Evolutionary conservation across 2,888 invertebrate species (phyloP), one percentile per base, ranked within the genome.

Genomic region (Lathronympha strigana): DNA sequence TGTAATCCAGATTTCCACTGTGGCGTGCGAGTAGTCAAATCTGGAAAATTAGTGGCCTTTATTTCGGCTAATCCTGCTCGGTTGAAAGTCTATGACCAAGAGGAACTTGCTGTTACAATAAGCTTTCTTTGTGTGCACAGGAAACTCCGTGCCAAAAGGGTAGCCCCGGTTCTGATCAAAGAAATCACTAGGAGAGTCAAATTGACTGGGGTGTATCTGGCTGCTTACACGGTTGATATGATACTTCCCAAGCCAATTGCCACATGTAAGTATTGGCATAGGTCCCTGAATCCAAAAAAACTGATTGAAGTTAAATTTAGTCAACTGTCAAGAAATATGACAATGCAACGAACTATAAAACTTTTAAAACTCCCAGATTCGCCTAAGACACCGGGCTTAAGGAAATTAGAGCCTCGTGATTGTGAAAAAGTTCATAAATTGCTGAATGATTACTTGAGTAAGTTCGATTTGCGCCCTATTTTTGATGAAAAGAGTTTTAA

Each of bases 51-150:
- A 73, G 97, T 99, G 61, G 99, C 99, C 45, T 99, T 99, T 84
- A 99, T 99, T 81, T 98, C 98, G 75, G 99, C 99, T 66, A 97
- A 99, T 74, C 99, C 99, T 67, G 98, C 98, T 67, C 95, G 95
- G 64, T 93, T 99, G 70, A 95, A 96, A 79, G 96, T 99, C 79
- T 98, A 98, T 90, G 95, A 96, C 70, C 95, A 95, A 83, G 90
- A 93, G 33, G 95, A 97, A 82, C 95, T 95, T 80, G 98, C 99
- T 94, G 99, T 99, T 62, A 99, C 99, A 93, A 99, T 99, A 38
- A 99, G 99, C 92, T 99, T 99, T 85, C 93, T 99, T 63, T 99
- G 99, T 92, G 99, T 99, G 55, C 99, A 99, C 92, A 99, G 99
- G 92, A 99, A 98, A 86, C 93, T 99, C 70, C 94, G 99, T 67